Base-by-base conservation (phyloP, 1,140 invertebrate genomes). In the Eriocheir sinensis region DNA sequence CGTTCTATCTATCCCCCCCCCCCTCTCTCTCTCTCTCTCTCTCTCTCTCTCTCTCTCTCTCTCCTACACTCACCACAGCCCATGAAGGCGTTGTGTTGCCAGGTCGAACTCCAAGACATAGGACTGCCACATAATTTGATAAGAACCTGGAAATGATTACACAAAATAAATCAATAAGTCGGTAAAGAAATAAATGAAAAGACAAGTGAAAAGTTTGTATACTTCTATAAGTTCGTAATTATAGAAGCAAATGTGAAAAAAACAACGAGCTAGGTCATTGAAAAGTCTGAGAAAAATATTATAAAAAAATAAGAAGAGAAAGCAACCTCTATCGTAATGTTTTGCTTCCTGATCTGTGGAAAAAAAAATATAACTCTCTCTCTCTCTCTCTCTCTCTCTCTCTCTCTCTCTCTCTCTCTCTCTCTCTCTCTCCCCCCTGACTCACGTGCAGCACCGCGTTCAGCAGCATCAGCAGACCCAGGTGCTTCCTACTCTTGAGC, bases 391-490 rank as follows among this genome's bases (percentile, higher is more conserved):
- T 72, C 8, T 21, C 0, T n/a, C 60, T 72, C 9, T 1, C 21
- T 2, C 60, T n/a, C 60, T 21, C 60, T 21, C 60, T 21, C 60
- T 48, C 27, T 72, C 60, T 72, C 60, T 72, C 60, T 72, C 60
- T 72, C 44, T 48, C 34, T 30, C 34, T 83, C 34, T 36, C 80
- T 36, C 27, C 2, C n/a, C 36, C 40, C 17, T 41, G 3, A 32
- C 92, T 93, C n/a, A 93, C 95, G 40, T 96, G 95, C 36, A 95
- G 44, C 32, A 53, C 17, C 8, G 95, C 95, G 30, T 93, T 48
- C 0, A 95, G 89, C 72, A 96, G 53, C 95, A 95, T 95, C 4
- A 96, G 90, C 3, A 96, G 93, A 17, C 95, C 95, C 3, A 96
- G 53, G 36, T 96, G 95, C 81, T 96, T 96, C 27, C 95, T 44